Base-by-base conservation (phyloP, 2,888 invertebrate genomes). In the Conistra vaccinii region DNA sequence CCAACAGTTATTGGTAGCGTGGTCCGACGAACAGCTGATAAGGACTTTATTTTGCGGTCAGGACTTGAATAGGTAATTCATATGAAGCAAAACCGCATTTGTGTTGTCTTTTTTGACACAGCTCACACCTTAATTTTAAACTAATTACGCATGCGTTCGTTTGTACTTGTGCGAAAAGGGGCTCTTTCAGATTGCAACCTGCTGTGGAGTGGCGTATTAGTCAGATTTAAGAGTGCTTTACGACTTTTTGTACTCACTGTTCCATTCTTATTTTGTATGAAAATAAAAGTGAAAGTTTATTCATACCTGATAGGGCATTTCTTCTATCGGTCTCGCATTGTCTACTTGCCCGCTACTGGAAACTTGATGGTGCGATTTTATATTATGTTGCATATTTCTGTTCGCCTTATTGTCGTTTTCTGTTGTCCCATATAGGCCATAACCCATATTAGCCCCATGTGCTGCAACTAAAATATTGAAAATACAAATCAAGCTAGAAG, bases 221-320 rank as follows among this genome's bases (percentile, higher is more conserved):
- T 10, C n/a, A 66, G 17, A 51, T 51, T 51, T 51, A 3, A 65
- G 23, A 65, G 23, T n/a, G 29, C 23, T 45, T 26, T 29, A n/a
- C 20, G n/a, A 35, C 4, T 35, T 66, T 10, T n/a, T 74, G 20
- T 17, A 51, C 23, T 53, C 2, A 17, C 1, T 29, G 10, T 20
- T 1, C 14, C 9, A 32, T 14, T 20, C 23, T 48, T n/a, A 32
- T 23, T 63, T 26, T 26, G 39, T 39, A 51, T n/a, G 35, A 65
- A 60, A 51, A n/a, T 51, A 61, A 58, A 73, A 32, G 7, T 61
- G 12, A 29, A 55, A 35, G 9, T 45, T 26, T 29, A 42, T 58
- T 65, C 81, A 87, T 93, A 97, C 97, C 96, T 97, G 97, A 92
- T 97, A 97, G 23, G 97, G 97, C 96, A 97, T 97, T 91, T 97